Evolutionary conservation across 2,888 invertebrate species (phyloP).

Genomic region (Drosophila cracens): DNA sequence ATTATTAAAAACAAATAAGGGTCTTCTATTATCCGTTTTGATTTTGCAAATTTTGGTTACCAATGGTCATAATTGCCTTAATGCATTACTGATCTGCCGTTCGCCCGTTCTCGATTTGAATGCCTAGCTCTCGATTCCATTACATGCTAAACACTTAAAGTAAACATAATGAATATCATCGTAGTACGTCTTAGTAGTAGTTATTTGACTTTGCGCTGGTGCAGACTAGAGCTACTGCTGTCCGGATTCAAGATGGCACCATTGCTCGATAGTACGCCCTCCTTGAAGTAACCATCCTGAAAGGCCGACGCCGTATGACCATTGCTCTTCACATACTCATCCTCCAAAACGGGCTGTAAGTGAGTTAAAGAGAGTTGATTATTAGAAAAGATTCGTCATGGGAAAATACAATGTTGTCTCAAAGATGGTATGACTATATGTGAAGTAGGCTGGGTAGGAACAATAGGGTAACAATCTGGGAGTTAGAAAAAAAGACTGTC

Average conservation of each 20-base stretch:
- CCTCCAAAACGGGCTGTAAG: slow-evolving; percentile 89
- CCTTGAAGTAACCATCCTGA: slow-evolving; percentile 82
- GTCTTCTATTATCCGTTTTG: slow-evolving; percentile 24
- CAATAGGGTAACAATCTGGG: neutral
- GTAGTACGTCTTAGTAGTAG: slow-evolving; percentile 78
- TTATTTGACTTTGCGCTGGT: slow-evolving; percentile 85
- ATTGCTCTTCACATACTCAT: slow-evolving; percentile 81
- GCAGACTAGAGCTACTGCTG: slow-evolving; percentile 84
- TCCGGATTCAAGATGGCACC: slow-evolving; percentile 83
- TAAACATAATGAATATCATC: slow-evolving; percentile 76
- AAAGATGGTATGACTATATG: neutral
- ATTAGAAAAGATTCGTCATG: neutral
- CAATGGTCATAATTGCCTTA: slow-evolving; percentile 32
- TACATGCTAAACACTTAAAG: slow-evolving; percentile 76
- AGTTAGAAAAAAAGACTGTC: too few species aligned
- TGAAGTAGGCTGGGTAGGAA: neutral
- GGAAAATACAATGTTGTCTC: neutral
- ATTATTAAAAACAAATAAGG: slow-evolving; percentile 40
- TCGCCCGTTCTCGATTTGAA: slow-evolving; percentile 31
- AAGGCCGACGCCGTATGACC: slow-evolving; percentile 63
- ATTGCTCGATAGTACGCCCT: slow-evolving; percentile 81
- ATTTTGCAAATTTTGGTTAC: slow-evolving; percentile 3
- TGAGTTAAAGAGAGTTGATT: neutral
- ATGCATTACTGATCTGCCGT: slow-evolving; percentile 18
- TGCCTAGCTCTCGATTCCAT: slow-evolving; percentile 60